phyloP scores from a whole-genome alignment of 2,113 vertebrate species.

The Myiozetetes cayanensis region DNA sequence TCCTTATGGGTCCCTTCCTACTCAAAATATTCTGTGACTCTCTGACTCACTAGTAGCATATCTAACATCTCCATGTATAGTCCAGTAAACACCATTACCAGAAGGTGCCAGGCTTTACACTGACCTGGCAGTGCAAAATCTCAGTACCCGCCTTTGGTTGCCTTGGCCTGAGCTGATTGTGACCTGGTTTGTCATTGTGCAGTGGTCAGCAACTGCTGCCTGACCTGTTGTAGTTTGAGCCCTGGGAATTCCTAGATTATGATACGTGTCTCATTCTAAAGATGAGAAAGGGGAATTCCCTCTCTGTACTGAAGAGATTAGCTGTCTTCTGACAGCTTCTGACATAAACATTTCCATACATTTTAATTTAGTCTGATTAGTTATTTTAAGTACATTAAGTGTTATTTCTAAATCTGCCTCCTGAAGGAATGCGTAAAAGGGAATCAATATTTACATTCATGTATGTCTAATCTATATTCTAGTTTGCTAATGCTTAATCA shows the following conservation, averaged over 20 bases:
- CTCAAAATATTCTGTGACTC: not conserved
- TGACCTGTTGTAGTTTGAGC: not conserved
- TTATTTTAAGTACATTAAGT: not conserved
- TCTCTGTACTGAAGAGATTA: not conserved
- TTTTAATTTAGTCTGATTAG: not conserved
- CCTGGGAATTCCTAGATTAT: not conserved
- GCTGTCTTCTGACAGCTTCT: not conserved
- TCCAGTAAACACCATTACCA: not conserved
- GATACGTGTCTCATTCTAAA: not conserved
- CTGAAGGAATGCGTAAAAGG: not conserved
- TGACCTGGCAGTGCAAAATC: not conserved
- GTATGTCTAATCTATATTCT: not conserved
- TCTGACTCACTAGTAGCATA: not conserved
- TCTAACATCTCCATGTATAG: not conserved
- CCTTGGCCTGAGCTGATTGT: not conserved
- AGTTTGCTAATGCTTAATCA: not conserved
- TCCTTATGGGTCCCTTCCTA: not conserved
- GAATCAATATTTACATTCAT: not conserved
- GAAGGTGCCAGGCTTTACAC: not conserved
- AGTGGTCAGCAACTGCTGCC: not conserved
- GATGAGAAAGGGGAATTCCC: not conserved
- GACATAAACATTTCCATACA: not conserved
- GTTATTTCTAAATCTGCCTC: not conserved
- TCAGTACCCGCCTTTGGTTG: not conserved
- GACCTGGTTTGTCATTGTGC: not conserved